phyloP scores from a whole-genome alignment of 2,113 vertebrate species.

The Siniperca chuatsi region DNA sequence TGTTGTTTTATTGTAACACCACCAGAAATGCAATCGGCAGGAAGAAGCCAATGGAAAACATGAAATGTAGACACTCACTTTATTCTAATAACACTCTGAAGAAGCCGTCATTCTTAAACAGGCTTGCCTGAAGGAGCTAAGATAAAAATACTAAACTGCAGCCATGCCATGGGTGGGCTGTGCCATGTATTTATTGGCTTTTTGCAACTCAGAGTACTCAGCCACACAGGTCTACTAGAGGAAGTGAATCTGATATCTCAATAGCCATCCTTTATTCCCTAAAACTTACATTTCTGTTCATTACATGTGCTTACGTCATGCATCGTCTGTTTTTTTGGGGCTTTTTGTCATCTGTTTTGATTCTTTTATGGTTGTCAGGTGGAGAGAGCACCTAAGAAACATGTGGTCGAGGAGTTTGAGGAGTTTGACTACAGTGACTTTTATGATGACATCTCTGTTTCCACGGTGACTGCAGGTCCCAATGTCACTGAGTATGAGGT shows the following conservation, averaged over 20 bases:
- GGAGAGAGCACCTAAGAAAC: conserved; percentile 63
- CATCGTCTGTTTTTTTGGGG: neutral
- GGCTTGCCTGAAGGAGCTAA: neutral
- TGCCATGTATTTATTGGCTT: neutral
- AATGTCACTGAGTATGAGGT: conserved; percentile 86
- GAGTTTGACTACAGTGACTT: conserved; percentile 80
- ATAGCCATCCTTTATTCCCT: neutral
- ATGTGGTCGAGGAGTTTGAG: conserved; percentile 72
- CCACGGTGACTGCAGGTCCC: conserved; percentile 69
- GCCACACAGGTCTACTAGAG: neutral
- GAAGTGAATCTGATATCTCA: conserved; percentile 6
- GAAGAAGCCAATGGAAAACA: neutral
- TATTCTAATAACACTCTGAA: neutral
- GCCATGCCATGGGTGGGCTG: neutral
- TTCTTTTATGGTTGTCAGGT: conserved; percentile 62
- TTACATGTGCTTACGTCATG: neutral
- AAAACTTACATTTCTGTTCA: neutral
- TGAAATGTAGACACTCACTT: neutral
- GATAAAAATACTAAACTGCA: neutral
- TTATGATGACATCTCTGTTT: conserved; percentile 74
- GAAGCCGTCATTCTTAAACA: conserved; percentile 7
- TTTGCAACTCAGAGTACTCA: neutral
- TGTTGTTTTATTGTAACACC: conserved; percentile 22
- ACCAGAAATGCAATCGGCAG: neutral
- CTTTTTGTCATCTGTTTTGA: neutral